phyloP scores from a whole-genome alignment of 1,140 invertebrate species.

The Choristoneura fumiferana region DNA sequence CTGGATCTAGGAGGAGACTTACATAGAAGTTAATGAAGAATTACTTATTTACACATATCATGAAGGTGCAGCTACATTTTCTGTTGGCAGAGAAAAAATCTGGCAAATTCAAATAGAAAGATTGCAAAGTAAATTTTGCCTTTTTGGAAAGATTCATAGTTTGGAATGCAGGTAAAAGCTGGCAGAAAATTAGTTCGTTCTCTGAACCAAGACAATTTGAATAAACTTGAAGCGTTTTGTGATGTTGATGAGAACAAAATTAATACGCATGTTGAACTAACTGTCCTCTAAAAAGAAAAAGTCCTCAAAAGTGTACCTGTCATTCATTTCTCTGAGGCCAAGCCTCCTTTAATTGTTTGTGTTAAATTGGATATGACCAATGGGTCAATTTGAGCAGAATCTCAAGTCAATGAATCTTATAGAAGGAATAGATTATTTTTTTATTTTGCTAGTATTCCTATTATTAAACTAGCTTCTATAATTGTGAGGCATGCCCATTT shows the following conservation, averaged over 20 bases:
- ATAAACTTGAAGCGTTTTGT: slow-evolving; percentile 85
- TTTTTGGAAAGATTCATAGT: slow-evolving; percentile 84
- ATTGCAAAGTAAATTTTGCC: slow-evolving; percentile 79
- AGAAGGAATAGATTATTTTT: slow-evolving; percentile 78
- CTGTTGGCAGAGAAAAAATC: slow-evolving; percentile 82
- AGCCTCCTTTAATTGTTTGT: slow-evolving; percentile 85
- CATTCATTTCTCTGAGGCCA: slow-evolving; percentile 82
- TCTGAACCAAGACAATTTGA: slow-evolving; percentile 73
- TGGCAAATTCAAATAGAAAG: slow-evolving; percentile 83
- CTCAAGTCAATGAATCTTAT: slow-evolving; percentile 75
- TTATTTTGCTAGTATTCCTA: slow-evolving; percentile 73
- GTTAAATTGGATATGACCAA: slow-evolving; percentile 84
- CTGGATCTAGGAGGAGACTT: slow-evolving; percentile 80
- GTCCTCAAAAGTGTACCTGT: slow-evolving; percentile 81
- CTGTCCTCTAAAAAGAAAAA: slow-evolving; percentile 71
- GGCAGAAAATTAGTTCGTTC: slow-evolving; percentile 84
- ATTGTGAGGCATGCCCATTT: no score
- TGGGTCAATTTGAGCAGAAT: slow-evolving; percentile 79
- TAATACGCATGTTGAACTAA: slow-evolving; percentile 81
- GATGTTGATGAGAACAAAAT: slow-evolving; percentile 90
- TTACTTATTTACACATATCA: slow-evolving; percentile 87
- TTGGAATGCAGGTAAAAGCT: slow-evolving; percentile 91
- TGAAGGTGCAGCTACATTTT: slow-evolving; percentile 82
- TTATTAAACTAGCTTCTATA: no score
- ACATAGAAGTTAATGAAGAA: slow-evolving; percentile 79